phyloP scores from a whole-genome alignment of 1,140 invertebrate species.

The Ruditapes philippinarum region DNA sequence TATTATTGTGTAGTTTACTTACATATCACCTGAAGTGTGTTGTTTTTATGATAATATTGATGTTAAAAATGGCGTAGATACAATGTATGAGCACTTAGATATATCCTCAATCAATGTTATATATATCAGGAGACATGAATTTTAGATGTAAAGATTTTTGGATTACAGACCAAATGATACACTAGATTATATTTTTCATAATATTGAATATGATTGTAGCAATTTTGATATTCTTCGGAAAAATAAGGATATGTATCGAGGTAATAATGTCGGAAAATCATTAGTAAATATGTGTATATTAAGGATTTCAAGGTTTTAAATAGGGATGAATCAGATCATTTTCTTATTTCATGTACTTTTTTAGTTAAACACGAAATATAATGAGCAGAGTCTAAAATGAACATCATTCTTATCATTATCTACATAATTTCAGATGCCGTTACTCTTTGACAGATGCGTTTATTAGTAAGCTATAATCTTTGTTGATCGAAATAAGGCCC shows the following conservation, averaged over 20 bases:
- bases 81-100: neutral
- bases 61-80: neutral
- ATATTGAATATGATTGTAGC: slow-evolving; percentile 33
- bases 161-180: slow-evolving; percentile 33
- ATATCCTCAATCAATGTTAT: neutral
- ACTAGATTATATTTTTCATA: slow-evolving; percentile 20
- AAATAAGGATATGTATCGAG: slow-evolving; percentile 11
- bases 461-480: no score
- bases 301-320: slow-evolving; percentile 27
- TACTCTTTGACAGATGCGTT: no score
- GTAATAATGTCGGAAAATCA: slow-evolving; percentile 29
- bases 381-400: no score
- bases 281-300: slow-evolving; percentile 21
- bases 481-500: no score
- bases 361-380: no score
- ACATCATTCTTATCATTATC: no score
- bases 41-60: no score
- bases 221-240: neutral
- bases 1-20: no score
- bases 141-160: neutral
- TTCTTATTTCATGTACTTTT: slow-evolving; percentile 43
- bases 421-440: no score
- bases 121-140: slow-evolving; percentile 8
- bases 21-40: no score
- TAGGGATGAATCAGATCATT: slow-evolving; percentile 49